Evolutionary conservation across 1,140 invertebrate species (phyloP).

Genomic region (Caenorhabditis latens): DNA sequence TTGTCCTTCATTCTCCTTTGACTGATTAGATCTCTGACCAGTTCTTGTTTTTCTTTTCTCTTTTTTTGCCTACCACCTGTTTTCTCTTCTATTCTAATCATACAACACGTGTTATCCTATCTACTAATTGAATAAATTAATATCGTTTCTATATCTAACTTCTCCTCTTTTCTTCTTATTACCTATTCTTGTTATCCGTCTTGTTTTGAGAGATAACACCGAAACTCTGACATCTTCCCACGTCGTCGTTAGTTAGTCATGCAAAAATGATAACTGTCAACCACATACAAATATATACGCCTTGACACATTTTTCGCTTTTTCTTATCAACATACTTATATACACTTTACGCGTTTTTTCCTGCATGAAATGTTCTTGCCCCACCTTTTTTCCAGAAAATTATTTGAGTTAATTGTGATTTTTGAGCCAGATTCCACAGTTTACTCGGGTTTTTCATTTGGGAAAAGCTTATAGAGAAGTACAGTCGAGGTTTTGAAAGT

Average conservation of each 20-base stretch:
- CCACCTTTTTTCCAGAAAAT: background rate
- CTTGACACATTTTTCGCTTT: background rate
- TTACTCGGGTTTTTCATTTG: no score
- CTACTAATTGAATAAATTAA: conserved; percentile 3
- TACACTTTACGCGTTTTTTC: background rate
- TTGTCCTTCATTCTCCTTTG: background rate
- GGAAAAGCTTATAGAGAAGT: no score
- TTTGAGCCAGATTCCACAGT: no score
- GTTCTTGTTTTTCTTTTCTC: conserved; percentile 16
- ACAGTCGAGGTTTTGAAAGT: no score
- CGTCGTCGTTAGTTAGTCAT: conserved; percentile 40
- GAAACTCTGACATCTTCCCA: background rate
- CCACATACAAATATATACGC: background rate
- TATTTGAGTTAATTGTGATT: background rate
- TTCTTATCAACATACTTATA: background rate
- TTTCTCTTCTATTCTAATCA: conserved; percentile 38
- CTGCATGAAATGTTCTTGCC: background rate
- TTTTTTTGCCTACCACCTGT: conserved; percentile 21
- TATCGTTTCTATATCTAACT: background rate
- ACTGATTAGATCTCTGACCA: background rate
- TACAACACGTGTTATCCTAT: background rate
- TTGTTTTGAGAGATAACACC: background rate
- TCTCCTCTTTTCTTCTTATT: background rate
- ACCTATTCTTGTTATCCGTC: background rate
- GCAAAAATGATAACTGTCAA: conserved; percentile 49